phyloP scores from a whole-genome alignment of 2,797 vertebrate species.

The Intellagama lesueurii region DNA sequence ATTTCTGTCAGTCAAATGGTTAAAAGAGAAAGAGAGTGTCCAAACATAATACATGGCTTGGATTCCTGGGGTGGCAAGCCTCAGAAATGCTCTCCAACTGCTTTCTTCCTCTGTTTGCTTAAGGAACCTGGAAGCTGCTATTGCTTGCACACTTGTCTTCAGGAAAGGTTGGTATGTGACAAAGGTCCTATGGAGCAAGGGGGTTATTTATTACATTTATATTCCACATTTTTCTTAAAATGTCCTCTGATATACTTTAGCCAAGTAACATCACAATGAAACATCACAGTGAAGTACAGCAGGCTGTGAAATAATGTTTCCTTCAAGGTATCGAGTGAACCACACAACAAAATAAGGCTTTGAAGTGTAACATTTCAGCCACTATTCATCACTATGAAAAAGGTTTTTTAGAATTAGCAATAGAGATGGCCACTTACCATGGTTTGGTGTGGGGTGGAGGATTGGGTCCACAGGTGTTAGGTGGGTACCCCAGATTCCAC shows the following conservation, averaged over 20 bases:
- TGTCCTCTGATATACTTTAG: background rate
- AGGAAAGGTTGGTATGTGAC: background rate
- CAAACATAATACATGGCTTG: background rate
- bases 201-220: background rate
- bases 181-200: background rate
- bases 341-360: background rate
- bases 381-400: background rate
- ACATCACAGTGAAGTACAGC: too few relatives aligned
- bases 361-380: background rate
- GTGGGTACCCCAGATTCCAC: too few relatives aligned
- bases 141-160: background rate
- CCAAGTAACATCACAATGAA: background rate
- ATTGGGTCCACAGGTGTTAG: too few relatives aligned
- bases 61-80: background rate
- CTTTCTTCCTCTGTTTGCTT: background rate
- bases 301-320: background rate
- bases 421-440: too few relatives aligned
- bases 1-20: background rate
- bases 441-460: too few relatives aligned
- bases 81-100: background rate
- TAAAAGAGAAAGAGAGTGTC: background rate
- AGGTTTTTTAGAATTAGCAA: background rate
- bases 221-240: background rate
- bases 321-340: background rate
- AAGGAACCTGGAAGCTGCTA: background rate